A percentile compares a stretch with the other conserved stretches of the same genome.
These are phyloP conservation scores for Leucoma salicis DNA, from an alignment of 2,888 invertebrate genomes.

Conservation along the genomic window DNA sequence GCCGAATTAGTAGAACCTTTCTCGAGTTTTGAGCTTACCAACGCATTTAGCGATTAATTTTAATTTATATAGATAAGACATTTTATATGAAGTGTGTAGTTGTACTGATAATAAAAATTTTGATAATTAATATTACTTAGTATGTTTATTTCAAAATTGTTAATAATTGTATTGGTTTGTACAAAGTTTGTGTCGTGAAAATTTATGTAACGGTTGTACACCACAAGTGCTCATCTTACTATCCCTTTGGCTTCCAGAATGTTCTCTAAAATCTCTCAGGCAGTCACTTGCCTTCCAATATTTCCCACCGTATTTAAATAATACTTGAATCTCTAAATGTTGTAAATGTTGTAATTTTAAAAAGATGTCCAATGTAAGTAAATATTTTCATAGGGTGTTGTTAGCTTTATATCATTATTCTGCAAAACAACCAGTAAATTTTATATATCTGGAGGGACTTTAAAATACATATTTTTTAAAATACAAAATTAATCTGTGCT, in stretches of 20 bases:
- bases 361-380: slow-evolving; percentile 46
- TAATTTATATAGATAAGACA: too few species aligned
- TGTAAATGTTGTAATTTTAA: slow-evolving; percentile 39
- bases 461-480: background rate
- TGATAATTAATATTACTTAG: slow-evolving; percentile 11
- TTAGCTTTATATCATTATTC: slow-evolving; percentile 19
- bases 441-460: background rate
- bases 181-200: slow-evolving; percentile 31
- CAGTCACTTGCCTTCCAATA: slow-evolving; percentile 16
- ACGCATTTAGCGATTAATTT: too few species aligned
- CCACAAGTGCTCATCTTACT: slow-evolving; percentile 46
- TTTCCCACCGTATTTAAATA: slow-evolving; percentile 25
- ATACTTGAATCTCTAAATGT: slow-evolving; percentile 28
- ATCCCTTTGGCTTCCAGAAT: slow-evolving; percentile 41
- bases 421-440: background rate
- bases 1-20: too few species aligned
- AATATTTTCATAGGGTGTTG: slow-evolving; percentile 23
- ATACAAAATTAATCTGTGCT: background rate
- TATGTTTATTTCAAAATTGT: slow-evolving; percentile 30
- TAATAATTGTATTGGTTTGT: background rate
- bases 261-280: slow-evolving; percentile 12
- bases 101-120: background rate
- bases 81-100: too few species aligned
- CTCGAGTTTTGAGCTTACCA: too few species aligned
- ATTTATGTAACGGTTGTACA: slow-evolving; percentile 26